Evolutionary conservation across 2,113 vertebrate genomes (phyloP).

Genomic region (Vombatus ursinus): DNA sequence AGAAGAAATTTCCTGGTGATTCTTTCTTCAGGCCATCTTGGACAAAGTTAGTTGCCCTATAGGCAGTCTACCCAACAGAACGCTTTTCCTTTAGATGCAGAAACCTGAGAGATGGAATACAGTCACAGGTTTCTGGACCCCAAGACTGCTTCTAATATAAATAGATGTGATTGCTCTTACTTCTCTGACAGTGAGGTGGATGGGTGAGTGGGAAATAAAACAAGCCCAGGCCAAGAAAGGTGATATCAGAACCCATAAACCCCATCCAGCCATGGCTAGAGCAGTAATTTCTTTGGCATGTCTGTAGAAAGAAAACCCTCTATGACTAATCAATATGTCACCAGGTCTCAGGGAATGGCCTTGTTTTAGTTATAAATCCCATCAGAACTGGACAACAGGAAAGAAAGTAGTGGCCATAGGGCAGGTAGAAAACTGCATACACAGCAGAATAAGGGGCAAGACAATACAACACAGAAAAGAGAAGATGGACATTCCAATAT

Average conservation of each 20-base stretch:
- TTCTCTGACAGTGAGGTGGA: slow-evolving; percentile 26
- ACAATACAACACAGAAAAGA: neutral
- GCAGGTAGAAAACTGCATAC: neutral
- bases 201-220: neutral
- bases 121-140: slow-evolving; percentile 12
- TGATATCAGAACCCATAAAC: slow-evolving; percentile 26
- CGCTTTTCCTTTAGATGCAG: slow-evolving; percentile 40
- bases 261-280: neutral
- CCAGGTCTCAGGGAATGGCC: slow-evolving; percentile 61
- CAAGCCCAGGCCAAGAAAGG: slow-evolving; percentile 14
- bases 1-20: neutral
- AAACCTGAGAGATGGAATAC: slow-evolving; percentile 39
- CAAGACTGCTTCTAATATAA: slow-evolving; percentile 22
- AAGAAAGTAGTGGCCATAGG: accelerated
- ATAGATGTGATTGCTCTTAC: slow-evolving; percentile 30
- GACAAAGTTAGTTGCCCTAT: neutral
- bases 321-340: slow-evolving; percentile 53
- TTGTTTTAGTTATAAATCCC: slow-evolving; percentile 68
- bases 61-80: neutral
- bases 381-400: slow-evolving; percentile 49
- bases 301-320: slow-evolving; percentile 16
- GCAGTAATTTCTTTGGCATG: neutral
- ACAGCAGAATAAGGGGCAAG: neutral
- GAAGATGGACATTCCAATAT: neutral
- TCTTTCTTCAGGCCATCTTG: neutral